phyloP scores from a whole-genome alignment of 2,888 invertebrate species.

The Brenthis daphne region DNA sequence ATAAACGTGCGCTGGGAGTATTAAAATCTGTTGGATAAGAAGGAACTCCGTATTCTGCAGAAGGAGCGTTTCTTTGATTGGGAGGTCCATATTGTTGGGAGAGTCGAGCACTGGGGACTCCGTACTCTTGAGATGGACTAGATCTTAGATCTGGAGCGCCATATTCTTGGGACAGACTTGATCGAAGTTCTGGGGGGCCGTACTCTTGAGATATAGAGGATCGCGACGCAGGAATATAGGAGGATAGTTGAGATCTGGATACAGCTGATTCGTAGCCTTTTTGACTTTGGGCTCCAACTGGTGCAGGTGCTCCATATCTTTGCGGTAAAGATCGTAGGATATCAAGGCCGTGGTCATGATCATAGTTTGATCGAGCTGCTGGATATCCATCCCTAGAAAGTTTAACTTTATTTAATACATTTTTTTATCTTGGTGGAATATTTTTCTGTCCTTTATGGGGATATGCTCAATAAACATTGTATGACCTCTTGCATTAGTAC shows the following conservation, averaged over 20 bases:
- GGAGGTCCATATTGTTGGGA: conserved; percentile 38
- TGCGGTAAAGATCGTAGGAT: conserved; percentile 47
- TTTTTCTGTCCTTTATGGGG: no score
- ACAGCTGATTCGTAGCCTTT: conserved; percentile 15
- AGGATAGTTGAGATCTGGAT: conserved; percentile 26
- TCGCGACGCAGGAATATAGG: conserved; percentile 34
- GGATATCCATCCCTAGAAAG: conserved; percentile 61
- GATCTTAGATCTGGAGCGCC: conserved; percentile 40
- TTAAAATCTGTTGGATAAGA: conserved; percentile 49
- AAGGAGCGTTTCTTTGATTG: conserved; percentile 20
- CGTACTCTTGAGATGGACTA: conserved; percentile 49
- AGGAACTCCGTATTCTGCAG: conserved; percentile 49
- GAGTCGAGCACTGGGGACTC: conserved; percentile 46
- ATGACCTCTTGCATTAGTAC: no score
- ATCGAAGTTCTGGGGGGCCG: conserved; percentile 45
- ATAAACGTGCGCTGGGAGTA: conserved; percentile 43
- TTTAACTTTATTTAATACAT: background rate
- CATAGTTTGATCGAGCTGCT: conserved; percentile 50
- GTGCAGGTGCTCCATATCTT: conserved; percentile 49
- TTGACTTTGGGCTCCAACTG: conserved; percentile 32
- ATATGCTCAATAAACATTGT: no score
- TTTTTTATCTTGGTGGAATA: background rate
- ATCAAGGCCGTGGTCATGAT: conserved; percentile 38
- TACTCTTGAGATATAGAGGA: conserved; percentile 44
- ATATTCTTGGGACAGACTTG: conserved; percentile 41